phyloP scores from a whole-genome alignment of 2,888 invertebrate species.

The Erebia palarica region DNA sequence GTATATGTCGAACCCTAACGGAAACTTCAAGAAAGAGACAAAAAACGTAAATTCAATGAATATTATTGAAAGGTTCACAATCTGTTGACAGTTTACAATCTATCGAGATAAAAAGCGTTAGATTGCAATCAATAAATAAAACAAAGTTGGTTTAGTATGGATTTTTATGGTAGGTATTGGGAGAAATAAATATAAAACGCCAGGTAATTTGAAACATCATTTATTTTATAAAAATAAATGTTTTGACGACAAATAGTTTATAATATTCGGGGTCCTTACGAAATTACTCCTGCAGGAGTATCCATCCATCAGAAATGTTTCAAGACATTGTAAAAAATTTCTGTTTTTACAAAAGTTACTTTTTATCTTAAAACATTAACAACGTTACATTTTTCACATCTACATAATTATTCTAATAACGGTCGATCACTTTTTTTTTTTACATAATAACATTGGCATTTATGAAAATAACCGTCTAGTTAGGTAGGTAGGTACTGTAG shows the following conservation, averaged over 20 bases:
- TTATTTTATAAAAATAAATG: conserved; percentile 84
- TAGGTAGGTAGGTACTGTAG: conserved; percentile 27
- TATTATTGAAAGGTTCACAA: too few species aligned
- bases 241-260: conserved; percentile 83
- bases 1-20: too few species aligned
- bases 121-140: too few species aligned
- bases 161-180: too few species aligned
- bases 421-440: conserved; percentile 74
- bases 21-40: too few species aligned
- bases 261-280: conserved; percentile 81
- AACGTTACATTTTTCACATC: conserved; percentile 81
- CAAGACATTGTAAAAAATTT: conserved; percentile 86
- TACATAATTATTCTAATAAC: conserved; percentile 74
- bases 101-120: too few species aligned
- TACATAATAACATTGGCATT: conserved; percentile 65
- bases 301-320: conserved; percentile 82
- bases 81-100: too few species aligned
- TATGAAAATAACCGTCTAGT: conserved; percentile 67
- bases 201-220: conserved; percentile 71
- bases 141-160: too few species aligned
- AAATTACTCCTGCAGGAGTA: conserved; percentile 70
- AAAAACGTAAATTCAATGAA: too few species aligned
- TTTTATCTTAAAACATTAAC: conserved; percentile 85
- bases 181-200: conserved; percentile 15
- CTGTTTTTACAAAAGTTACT: conserved; percentile 87